Evolutionary conservation across 2,888 invertebrate species (phyloP).

Genomic region (Pyrrhia umbra): DNA sequence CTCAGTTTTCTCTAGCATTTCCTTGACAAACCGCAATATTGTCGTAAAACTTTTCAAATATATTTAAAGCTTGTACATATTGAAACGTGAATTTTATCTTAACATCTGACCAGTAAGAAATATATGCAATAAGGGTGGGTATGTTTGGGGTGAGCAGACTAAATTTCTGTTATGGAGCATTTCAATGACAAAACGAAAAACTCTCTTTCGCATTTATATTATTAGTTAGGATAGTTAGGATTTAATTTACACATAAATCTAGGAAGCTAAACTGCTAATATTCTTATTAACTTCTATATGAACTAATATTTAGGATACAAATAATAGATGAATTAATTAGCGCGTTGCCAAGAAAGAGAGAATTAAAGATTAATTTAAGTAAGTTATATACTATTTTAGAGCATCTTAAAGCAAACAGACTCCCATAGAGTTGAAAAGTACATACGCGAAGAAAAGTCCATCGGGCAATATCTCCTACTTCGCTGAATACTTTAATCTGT

Average conservation of each 20-base stretch:
- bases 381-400: slow-evolving; percentile 2
- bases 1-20: slow-evolving; percentile 42
- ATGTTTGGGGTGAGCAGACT: slow-evolving; percentile 6
- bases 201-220: no score
- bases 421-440: slow-evolving; percentile 49
- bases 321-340: no score
- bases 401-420: slow-evolving; percentile 19
- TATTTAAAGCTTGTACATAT: slow-evolving; percentile 51
- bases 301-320: no score
- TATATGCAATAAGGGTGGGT: slow-evolving; percentile 14
- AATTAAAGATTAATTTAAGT: background rate
- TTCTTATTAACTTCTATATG: no score
- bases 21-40: slow-evolving; percentile 40
- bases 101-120: slow-evolving; percentile 41
- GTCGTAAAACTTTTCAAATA: slow-evolving; percentile 51
- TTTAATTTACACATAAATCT: no score
- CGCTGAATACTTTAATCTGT: slow-evolving; percentile 82
- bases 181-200: background rate
- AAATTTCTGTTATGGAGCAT: slow-evolving; percentile 11
- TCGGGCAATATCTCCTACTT: slow-evolving; percentile 73
- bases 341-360: no score
- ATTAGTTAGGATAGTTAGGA: no score
- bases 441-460: slow-evolving; percentile 69
- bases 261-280: no score
- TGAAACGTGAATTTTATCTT: slow-evolving; percentile 44